Evolutionary conservation across 2,113 vertebrate genomes (phyloP), one percentile per base, ranked within the genome.

Genomic region (Myotis davidii): DNA sequence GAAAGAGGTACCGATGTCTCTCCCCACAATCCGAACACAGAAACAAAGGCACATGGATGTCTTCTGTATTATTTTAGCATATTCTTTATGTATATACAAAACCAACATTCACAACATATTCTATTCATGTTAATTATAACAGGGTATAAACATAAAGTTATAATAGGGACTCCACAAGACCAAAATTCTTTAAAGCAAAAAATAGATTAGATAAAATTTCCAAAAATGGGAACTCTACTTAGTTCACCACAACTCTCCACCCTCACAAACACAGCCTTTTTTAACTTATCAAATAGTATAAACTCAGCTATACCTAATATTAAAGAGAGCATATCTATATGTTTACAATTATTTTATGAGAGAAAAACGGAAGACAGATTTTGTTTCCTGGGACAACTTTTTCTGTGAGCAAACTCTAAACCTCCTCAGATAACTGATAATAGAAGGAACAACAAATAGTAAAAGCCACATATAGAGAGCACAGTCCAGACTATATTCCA

Each of bases 331-430:
- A 64, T 8, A 29, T 29, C 25, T 45, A 32, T 23, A 50, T 52
- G 12, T n/a, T 77, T 94, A 9, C 50, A 52, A 90, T 81, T 72
- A 56, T n/a, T 92, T 84, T 95, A 73, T 86, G 56, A 86, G 10
- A 61, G 37, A 70, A 94, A 93, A 27, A 37, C 23, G 70, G 2
- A 1, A 85, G 13, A 23, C 5, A 85, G 27, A 34, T 65, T 67
- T 90, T 90, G 5, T 82, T 81, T 95, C 56, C 48, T 87, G 82
- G 34, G 64, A 70, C 23, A 93, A 78, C 17, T 78, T 88, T 91
- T 25, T 88, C 29, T 45, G 16, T 73, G 25, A 78, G n/a, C 14
- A 94, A 77, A 78, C 27, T 45, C 39, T 85, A 72, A 94, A 54
- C 27, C 9, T 45, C 64, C 39, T 74, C 29, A 86, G 37, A 64